Base-by-base conservation (phyloP, 2,797 vertebrate species). In the Danio tinwini region DNA sequence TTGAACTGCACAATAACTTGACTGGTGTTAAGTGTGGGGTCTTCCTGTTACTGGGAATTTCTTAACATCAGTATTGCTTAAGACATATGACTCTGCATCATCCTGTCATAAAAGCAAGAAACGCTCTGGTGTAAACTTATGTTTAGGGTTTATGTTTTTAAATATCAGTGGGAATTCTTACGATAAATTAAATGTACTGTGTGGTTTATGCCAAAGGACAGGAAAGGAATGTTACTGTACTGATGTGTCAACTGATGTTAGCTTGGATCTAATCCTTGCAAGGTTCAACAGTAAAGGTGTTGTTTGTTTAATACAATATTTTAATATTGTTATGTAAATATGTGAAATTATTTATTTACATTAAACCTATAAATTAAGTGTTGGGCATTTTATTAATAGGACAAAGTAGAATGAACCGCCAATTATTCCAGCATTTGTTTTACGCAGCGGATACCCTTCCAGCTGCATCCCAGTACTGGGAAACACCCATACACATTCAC, bases 331-430 rank as follows among this genome's bases (percentile, higher is more conserved):
- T 50, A 3, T n/a, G 13, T 47, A 61, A 21, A 74, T 29, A 11
- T 63, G 4, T 14, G 5, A 1, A 47, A 39, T 73, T 1, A 78
- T 78, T 78, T 78, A 44, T 73, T 72, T 17, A 55, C 9, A 65
- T 39, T 73, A 64, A 72, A 74, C 12, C 8, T 65, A 56, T 59
- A 49, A 10, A 39, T 62, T 39, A 39, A 70, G 5, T 62, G 16
- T 50, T 7, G 13, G 49, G 58, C 6, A 6, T 9, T 58, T 44
- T 14, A 42, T 56, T 56, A 44, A 44, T 9, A 56, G 42, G 14
- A 70, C 29, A n/a, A n/a, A n/a, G n/a, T n/a, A n/a, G n/a, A n/a
- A n/a, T n/a, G n/a, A n/a, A n/a, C n/a, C n/a, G n/a, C n/a, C n/a
- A n/a, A n/a, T n/a, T n/a, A n/a, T n/a, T n/a, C n/a, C n/a, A n/a